Base-by-base conservation (phyloP, 2,113 vertebrate genomes). In the Struthidea cinerea region DNA sequence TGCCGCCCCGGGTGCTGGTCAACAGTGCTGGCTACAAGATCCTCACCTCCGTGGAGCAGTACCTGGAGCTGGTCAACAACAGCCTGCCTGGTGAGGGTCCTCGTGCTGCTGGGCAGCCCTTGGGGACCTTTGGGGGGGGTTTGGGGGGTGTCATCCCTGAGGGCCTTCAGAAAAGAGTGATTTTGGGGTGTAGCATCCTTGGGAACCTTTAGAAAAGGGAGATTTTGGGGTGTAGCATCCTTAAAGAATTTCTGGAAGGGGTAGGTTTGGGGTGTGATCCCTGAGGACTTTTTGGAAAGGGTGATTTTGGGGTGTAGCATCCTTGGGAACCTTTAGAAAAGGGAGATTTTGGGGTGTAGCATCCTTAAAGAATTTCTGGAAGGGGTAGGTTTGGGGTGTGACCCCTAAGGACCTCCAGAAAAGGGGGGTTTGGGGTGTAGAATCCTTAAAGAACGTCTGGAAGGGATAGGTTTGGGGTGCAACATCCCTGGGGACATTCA, bases 11-110 rank as follows among this genome's bases (percentile, higher is more conserved):
- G 3, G 90, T 97, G 16, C 73, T 98, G 93, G 97, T 99, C 96
- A 99, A 99, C 98, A 99, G 98, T 0, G 99, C 99, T 0, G 99
- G 99, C 68, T 99, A 99, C 98, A 99, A 97, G 94, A 97, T 98
- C n/a, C 97, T 99, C 96, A 98, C 98, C 42, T 99, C 99, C 0
- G 64, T 99, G 96, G 99, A 99, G 35, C 98, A 98, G 94, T 99
- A 99, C 94, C 87, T 99, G 90, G 98, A 99, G 70, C 97, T 99
- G 57, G 97, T 99, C n/a, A 98, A 98, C 80, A 97, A 32, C 96
- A 99, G 98, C 73, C 97, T 99, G 65, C 98, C 99, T 95, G 99
- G 99, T 99, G 96, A 98, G 97, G 23, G n/a, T 5, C 33, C 42
- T 4, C 0, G 0, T 33, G 37, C 39, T 63, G 68, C 69, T 42